Conservation (phyloP, 2,113 vertebrate genomes). For the Orcinus orca region DNA sequence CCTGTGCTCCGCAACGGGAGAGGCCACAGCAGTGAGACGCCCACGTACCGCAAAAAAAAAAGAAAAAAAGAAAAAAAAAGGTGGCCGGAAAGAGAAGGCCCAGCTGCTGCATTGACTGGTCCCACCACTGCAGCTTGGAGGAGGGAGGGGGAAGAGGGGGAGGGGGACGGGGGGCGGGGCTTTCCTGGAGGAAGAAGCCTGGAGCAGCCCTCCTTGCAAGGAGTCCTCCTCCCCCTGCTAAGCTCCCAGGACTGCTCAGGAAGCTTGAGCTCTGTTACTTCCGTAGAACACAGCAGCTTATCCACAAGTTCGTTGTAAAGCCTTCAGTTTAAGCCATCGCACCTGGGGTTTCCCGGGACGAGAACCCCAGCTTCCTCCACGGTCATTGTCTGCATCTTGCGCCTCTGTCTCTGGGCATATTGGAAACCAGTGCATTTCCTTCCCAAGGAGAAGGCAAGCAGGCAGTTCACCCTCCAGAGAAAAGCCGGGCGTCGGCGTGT, state of each 20-base stretch:
- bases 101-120: background rate
- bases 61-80: too few species aligned
- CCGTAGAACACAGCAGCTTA: rapidly evolving
- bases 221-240: background rate
- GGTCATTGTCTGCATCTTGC: background rate
- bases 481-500: too few species aligned
- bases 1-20: too few species aligned
- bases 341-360: background rate
- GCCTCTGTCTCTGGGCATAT: background rate
- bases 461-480: background rate
- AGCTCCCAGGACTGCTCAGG: background rate
- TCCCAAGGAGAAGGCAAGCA: background rate
- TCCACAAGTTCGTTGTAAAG: rapidly evolving
- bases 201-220: background rate
- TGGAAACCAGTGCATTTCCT: rapidly evolving
- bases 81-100: background rate
- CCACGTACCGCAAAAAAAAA: too few species aligned
- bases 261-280: too few species aligned
- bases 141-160: too few species aligned
- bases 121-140: background rate
- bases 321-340: rapidly evolving
- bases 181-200: background rate
- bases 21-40: too few species aligned
- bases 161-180: rapidly evolving
- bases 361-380: background rate